These are phyloP conservation scores for Gila robusta DNA, from an alignment of 2,797 vertebrate species.

Conservation along the genomic window DNA sequence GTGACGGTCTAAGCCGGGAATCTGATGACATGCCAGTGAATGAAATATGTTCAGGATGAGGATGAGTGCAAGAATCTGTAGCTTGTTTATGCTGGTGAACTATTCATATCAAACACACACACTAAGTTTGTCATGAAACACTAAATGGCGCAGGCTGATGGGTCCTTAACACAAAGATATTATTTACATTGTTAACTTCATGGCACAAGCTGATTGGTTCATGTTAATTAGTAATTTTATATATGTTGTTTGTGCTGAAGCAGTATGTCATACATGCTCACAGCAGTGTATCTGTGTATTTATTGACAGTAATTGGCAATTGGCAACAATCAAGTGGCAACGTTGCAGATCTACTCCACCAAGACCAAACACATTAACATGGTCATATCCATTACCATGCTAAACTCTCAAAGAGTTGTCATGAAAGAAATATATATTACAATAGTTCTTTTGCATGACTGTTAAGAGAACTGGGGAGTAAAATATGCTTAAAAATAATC, in stretches of 20 bases:
- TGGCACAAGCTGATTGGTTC: no score
- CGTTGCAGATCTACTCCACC: background rate
- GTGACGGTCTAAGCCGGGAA: background rate
- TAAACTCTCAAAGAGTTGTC: background rate
- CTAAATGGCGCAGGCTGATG: no score
- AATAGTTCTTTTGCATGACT: background rate
- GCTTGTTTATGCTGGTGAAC: constrained; percentile 16
- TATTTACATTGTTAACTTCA: no score
- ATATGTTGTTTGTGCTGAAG: background rate
- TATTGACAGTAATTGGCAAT: background rate
- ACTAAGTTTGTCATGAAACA: no score
- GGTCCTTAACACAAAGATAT: no score
- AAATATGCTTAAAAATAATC: background rate
- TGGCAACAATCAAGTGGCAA: no score
- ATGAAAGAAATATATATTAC: background rate
- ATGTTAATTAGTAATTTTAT: no score
- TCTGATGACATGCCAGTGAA: constrained; percentile 24
- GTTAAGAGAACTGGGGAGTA: background rate
- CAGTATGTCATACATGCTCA: background rate
- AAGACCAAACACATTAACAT: background rate
- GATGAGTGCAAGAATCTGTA: constrained; percentile 20
- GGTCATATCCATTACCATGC: background rate
- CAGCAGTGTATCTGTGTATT: background rate
- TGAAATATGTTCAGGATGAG: background rate
- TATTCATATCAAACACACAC: background rate